Evolutionary conservation across 2,888 invertebrate species (phyloP), one percentile per base, ranked within the genome.

Genomic region (Leucozona laternaria): DNA sequence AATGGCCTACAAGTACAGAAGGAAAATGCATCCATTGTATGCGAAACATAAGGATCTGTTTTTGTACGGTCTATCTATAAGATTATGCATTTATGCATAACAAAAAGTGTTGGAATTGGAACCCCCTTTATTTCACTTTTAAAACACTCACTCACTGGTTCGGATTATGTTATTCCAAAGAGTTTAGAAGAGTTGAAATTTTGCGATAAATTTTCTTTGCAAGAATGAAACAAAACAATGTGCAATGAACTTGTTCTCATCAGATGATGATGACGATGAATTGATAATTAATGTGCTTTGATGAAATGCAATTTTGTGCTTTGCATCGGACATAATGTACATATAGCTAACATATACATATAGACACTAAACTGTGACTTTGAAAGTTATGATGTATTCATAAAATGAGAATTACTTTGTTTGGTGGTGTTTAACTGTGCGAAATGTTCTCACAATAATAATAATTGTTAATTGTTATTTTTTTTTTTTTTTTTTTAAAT

Each of bases 211-310:
- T 45, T 17, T 55, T 43, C 11, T 66, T 7, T 31, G n/a, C 10
- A 17, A 43, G 62, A 28, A 3, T 79, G 40, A 20, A 75, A 75
- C 68, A 80, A 20, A 75, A 75, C 68, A 80, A 75, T 80, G 75
- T 75, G 34, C 75, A 80, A 80, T 80, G 73, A 68, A 80, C 75
- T 80, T 68, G 50, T 80, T 80, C 73, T 53, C 79, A 73, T 68
- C 70, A 25, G 25, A 31, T 34, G 64, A 45, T n/a, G 40, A 37
- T 58, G 57, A 37, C 50, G 57, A 31, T 53, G 62, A 53, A 53
- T 53, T 40, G 40, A 37, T 60, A 48, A 45, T 53, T 43, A 60
- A 40, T 55, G 70, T 34, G 17, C 31, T 55, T 62, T 64, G 66
- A 31, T 57, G 15, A 34, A 70, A 68, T 77, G 58, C 68, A 58